These are phyloP conservation scores for Lissocephala sabroskyi DNA, from an alignment of 2,888 invertebrate species.

Conservation along the genomic window DNA sequence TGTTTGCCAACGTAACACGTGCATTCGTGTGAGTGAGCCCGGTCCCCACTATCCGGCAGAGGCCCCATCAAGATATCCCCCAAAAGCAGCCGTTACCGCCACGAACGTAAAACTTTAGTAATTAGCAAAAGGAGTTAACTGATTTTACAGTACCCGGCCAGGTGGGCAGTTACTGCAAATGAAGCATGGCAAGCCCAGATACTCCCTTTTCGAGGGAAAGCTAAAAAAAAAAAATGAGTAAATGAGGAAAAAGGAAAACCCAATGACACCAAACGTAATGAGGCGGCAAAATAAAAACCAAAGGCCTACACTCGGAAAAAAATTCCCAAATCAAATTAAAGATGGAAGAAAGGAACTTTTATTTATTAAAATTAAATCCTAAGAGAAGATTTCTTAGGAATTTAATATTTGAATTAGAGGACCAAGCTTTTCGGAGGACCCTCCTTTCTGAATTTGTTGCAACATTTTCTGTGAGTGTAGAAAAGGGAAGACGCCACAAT, in stretches of 20 bases:
- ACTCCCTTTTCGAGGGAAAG: too few relatives aligned
- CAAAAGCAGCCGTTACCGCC: constrained; percentile 10
- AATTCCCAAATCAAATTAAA: too few relatives aligned
- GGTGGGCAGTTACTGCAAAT: constrained; percentile 38
- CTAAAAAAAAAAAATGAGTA: constrained; percentile 5
- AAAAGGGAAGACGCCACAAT: constrained; percentile 30
- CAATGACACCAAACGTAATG: constrained; percentile 45
- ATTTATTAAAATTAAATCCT: too few relatives aligned
- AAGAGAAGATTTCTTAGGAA: too few relatives aligned
- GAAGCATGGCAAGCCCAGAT: constrained; percentile 28
- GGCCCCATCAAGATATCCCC: constrained; percentile 51
- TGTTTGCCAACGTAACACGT: constrained; percentile 20
- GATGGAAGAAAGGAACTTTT: too few relatives aligned
- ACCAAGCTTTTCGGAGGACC: too few relatives aligned
- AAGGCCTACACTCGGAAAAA: too few relatives aligned
- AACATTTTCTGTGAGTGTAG: constrained; percentile 3
- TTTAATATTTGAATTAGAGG: too few relatives aligned
- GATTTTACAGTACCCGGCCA: constrained; percentile 46
- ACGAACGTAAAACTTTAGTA: constrained; percentile 66
- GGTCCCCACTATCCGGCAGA: not conserved
- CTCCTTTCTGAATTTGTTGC: too few relatives aligned
- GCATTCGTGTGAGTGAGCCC: not conserved
- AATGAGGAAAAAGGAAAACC: constrained; percentile 11
- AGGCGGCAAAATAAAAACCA: constrained; percentile 27
- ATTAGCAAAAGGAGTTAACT: constrained; percentile 68